Percentiles rank a stretch among this genome's conserved stretches.
phyloP scores from a whole-genome alignment of 2,888 invertebrate genomes.

The Amiota minor region DNA sequence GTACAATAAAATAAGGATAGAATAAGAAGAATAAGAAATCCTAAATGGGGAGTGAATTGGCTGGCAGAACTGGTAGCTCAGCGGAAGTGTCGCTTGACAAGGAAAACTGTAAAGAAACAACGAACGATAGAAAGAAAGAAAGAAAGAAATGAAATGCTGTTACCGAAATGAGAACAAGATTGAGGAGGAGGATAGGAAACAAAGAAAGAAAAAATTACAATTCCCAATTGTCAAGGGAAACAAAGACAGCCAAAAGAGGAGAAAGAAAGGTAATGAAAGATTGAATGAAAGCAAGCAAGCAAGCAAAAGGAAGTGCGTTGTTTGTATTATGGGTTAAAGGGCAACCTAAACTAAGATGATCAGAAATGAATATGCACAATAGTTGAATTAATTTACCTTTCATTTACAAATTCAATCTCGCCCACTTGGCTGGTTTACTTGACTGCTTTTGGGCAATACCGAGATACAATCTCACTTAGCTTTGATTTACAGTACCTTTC shows the following conservation, averaged over 20 bases:
- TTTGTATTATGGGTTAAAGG: not conserved
- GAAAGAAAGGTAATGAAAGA: not conserved
- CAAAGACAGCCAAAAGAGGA: not conserved
- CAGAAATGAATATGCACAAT: constrained; percentile 27
- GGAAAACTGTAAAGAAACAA: not conserved
- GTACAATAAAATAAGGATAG: constrained; percentile 29
- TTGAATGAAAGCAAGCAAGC: not conserved
- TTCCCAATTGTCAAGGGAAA: not conserved
- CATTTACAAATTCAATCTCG: not conserved
- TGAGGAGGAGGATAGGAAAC: constrained; percentile 29
- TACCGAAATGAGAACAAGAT: not conserved
- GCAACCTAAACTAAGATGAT: constrained; percentile 8
- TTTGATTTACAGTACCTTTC: not conserved
- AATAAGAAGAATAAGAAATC: not conserved
- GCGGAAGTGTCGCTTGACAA: constrained; percentile 15
- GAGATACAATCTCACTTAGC: constrained; percentile 11
- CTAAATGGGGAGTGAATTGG: not conserved
- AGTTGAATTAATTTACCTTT: constrained; percentile 29
- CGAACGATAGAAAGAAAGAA: constrained; percentile 3
- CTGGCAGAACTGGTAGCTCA: not conserved
- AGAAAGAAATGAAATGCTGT: not conserved
- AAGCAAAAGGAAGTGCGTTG: not conserved
- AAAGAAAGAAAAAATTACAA: not conserved
- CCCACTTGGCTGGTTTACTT: not conserved
- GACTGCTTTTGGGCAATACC: constrained; percentile 2